phyloP scores from a whole-genome alignment of 2,113 vertebrate genomes.

The Sturnira hondurensis region DNA sequence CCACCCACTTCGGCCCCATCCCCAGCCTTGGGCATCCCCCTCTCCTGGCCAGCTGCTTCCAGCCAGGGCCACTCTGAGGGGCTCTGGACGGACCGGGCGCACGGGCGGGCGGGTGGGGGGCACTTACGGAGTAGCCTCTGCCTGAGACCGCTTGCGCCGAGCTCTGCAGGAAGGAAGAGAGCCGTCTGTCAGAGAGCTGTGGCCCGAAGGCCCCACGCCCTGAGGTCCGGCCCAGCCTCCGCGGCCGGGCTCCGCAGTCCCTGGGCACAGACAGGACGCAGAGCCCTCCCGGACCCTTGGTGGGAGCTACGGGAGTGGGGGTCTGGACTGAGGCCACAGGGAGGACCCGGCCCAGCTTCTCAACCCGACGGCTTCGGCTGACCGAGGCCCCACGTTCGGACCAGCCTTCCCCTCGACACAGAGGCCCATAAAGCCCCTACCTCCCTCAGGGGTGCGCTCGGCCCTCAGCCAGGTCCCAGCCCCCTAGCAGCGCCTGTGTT shows the following conservation, averaged over 20 bases:
- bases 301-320: not conserved
- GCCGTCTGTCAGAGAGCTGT: not conserved
- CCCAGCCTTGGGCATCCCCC: not conserved
- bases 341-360: not conserved
- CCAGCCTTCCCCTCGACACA: not conserved
- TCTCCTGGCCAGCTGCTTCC: not conserved
- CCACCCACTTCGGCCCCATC: not conserved
- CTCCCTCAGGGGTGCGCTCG: not conserved
- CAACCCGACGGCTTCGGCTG: fast-evolving
- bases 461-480: not conserved
- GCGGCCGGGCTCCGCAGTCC: not conserved
- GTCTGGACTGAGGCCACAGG: not conserved
- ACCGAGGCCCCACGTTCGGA: not conserved
- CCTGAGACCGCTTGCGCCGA: conserved; percentile 76
- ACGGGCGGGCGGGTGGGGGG: fast-evolving
- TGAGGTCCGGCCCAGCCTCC: no score
- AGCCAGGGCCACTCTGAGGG: not conserved
- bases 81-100: fast-evolving
- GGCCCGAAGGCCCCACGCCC: fast-evolving
- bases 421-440: fast-evolving
- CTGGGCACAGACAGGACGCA: not conserved
- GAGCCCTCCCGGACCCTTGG: not conserved
- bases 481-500: not conserved
- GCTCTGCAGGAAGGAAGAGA: conserved; percentile 70
- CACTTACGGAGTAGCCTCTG: conserved; percentile 76